Evolutionary conservation across 2,113 vertebrate species (phyloP), one percentile per base, ranked within the genome.

Genomic region (Dryoscopus gambensis): DNA sequence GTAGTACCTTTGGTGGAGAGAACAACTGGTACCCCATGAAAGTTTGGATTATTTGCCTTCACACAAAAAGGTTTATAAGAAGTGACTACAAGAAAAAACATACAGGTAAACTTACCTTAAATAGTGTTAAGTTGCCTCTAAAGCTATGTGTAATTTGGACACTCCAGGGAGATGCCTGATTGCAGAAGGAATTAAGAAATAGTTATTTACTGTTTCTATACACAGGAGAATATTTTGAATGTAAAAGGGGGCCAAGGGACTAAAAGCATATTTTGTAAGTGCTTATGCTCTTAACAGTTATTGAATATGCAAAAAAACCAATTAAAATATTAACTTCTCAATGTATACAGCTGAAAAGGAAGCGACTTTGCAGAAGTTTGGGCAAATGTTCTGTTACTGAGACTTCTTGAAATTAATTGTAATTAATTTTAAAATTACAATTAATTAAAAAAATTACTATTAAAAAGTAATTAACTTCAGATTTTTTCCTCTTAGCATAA

Each of bases 31-130:
- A 46, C 31, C 40, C 44, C 90, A 87, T 23, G 78, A 93, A 57
- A 97, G 91, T 57, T 55, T 95, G 91, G 88, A 94, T 94, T 97
- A 95, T 84, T 92, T 97, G 57, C 89, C 96, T 81, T 97, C 91
- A 28, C 90, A 96, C 63, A 96, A 91, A 84, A 57, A 90, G 20
- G 49, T 84, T 90, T 96, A 64, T 80, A 94, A 95, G 65, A 90
- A 94, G 27, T 95, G 92, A 90, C 78, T 97, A 35, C 67, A 94
- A 59, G 78, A 83, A 33, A 94, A 94, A 92, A 77, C 57, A 8
- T 64, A 86, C 31, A 91, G 87, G 95, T 97, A 95, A 96, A 50
- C 3, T 75, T 79, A 19, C 8, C 25, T 68, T 76, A 68, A 76
- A 31, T 56, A n/a, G 7, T n/a, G 4, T 84, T 42, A 71, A 46